Base-by-base conservation (phyloP, 2,113 vertebrate genomes). In the Monarcha castaneiventris region DNA sequence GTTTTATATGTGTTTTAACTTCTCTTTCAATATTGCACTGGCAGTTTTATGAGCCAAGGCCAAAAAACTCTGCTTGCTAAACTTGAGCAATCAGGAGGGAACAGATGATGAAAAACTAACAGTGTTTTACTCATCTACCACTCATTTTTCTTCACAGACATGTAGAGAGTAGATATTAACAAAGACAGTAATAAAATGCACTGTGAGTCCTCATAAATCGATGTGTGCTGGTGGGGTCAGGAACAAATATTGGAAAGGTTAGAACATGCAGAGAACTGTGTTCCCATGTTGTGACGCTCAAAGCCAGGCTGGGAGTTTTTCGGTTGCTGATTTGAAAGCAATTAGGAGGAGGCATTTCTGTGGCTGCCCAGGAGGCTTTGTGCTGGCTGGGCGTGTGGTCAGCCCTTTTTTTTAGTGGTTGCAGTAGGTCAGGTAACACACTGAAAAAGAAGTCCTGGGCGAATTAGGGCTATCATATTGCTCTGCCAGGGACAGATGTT, bases 91-190 rank as follows among this genome's bases (percentile, higher is more conserved):
- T 95, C 93, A 39, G 41, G 54, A 91, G 84, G 74, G 84, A 94
- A 82, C 3, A 8, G 74, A 95, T 96, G 94, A 93, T 96, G 95
- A 95, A 97, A 97, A 97, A 75, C 93, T 82, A 94, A 91, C 94
- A 94, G 26, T 79, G 54, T 95, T 97, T 96, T 96, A 96, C 94
- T 95, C 81, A 87, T 94, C 91, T 43, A 68, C 87, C 29, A 27
- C 87, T 90, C 54, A 15, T 78, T 92, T 95, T 95, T 81, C 68
- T 86, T 92, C 62, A 49, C 62, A 84, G 77, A n/a, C 43, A 16
- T 41, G 66, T 58, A 39, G 71, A 44, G 67, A 92, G 77, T 76
- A 87, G 87, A 68, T 68, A 91, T 79, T 93, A 94, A 85, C 74
- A 73, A 76, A 95, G 72, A 62, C 62, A 68, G 54, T 68, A 94